Evolutionary conservation across 2,888 invertebrate genomes (phyloP).

Genomic region (Ceramica pisi): DNA sequence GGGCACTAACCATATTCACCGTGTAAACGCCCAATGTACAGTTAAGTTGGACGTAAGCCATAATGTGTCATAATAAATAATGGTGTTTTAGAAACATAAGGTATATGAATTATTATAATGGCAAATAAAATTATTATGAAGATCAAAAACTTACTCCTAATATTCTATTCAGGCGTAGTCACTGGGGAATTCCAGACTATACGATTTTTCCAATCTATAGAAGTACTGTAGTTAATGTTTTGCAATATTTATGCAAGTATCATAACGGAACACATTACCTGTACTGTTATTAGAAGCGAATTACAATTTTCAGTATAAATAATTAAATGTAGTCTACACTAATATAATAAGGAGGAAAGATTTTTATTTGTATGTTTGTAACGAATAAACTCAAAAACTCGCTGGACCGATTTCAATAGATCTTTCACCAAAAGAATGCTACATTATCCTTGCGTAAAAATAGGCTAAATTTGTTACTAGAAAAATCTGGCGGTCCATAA

Average conservation of each 20-base stretch:
- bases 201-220: slow-evolving; percentile 6
- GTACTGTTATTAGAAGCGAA: background rate
- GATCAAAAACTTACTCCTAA: slow-evolving; percentile 18
- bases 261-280: background rate
- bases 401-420: too few relatives aligned
- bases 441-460: too few relatives aligned
- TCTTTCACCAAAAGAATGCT: too few relatives aligned
- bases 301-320: too few relatives aligned
- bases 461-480: too few relatives aligned
- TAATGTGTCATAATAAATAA: background rate
- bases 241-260: slow-evolving; percentile 8
- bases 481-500: too few relatives aligned
- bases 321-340: too few relatives aligned
- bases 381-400: too few relatives aligned
- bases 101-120: background rate
- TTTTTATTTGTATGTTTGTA: too few relatives aligned
- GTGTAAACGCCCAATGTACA: too few relatives aligned
- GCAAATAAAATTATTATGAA: background rate
- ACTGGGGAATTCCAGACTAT: slow-evolving; percentile 29
- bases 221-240: background rate
- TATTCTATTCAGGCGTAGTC: background rate
- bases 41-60: background rate
- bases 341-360: too few relatives aligned
- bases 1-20: too few relatives aligned
- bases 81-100: background rate